Evolutionary conservation across 2,113 vertebrate species (phyloP).

Genomic region (mouse (Mus musculus)): DNA sequence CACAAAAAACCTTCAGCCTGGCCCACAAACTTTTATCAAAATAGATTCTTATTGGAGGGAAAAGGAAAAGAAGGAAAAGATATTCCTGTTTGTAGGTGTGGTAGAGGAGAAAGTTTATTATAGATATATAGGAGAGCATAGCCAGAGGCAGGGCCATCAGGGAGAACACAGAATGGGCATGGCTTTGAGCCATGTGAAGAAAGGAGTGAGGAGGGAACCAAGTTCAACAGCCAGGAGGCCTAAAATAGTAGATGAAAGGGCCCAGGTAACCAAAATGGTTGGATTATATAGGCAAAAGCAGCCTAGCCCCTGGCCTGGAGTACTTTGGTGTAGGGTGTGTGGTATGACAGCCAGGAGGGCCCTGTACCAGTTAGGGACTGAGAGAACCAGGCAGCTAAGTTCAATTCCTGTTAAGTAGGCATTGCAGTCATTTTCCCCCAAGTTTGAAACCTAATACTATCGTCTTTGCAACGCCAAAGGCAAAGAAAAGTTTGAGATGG

Average conservation of each 20-base stretch:
- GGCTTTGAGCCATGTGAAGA: neutral
- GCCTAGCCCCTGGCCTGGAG: neutral
- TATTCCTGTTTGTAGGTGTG: neutral
- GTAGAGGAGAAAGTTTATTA: neutral
- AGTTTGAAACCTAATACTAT: neutral
- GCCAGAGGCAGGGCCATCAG: neutral
- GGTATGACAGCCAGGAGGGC: neutral
- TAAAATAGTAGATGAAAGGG: neutral
- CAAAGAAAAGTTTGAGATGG: neutral
- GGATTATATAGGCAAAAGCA: neutral
- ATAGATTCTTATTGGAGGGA: neutral
- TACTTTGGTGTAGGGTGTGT: neutral
- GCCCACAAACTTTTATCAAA: neutral
- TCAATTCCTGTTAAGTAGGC: neutral
- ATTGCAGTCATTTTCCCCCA: neutral
- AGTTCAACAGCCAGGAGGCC: neutral
- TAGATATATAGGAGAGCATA: neutral
- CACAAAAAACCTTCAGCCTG: neutral
- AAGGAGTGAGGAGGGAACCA: neutral
- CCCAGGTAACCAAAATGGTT: neutral
- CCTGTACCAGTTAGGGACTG: neutral
- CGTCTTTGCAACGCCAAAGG: neutral
- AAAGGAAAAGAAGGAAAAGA: neutral
- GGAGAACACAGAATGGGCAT: neutral
- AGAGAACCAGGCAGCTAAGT: neutral